Conservation (phyloP, 2,113 vertebrate genomes). For the Tautogolabrus adspersus region DNA sequence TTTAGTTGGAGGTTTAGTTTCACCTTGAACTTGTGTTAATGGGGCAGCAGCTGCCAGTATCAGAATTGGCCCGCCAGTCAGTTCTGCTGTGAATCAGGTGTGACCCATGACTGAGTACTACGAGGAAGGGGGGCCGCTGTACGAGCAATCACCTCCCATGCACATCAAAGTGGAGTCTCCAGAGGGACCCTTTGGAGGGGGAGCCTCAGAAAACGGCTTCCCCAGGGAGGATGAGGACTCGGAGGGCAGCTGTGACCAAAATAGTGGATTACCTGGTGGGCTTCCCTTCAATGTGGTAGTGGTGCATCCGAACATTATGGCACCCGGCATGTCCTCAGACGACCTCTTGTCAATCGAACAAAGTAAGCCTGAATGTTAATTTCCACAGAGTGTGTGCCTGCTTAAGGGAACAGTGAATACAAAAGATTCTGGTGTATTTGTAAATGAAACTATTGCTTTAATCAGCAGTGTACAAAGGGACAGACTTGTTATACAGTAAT, state of each 20-base stretch:
- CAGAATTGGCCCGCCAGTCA: slow-evolving; percentile 78
- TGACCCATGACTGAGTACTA: slow-evolving; percentile 88
- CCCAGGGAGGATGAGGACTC: slow-evolving; percentile 86
- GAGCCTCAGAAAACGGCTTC: slow-evolving; percentile 85
- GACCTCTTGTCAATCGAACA: slow-evolving; percentile 83
- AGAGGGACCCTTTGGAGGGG: slow-evolving; percentile 84
- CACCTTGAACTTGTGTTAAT: slow-evolving; percentile 63
- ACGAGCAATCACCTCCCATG: slow-evolving; percentile 88
- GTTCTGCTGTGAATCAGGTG: slow-evolving; percentile 77
- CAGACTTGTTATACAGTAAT: not conserved
- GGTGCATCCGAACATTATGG: slow-evolving; percentile 86
- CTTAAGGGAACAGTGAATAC: not conserved
- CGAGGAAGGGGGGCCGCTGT: slow-evolving; percentile 87
- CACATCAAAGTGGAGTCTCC: slow-evolving; percentile 89
- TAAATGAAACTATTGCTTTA: not conserved
- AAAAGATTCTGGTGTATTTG: not conserved
- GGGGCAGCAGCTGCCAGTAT: slow-evolving; percentile 66
- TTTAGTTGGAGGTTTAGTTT: slow-evolving; percentile 10
- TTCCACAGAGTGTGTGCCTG: not conserved
- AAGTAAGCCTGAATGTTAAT: slow-evolving; percentile 72
- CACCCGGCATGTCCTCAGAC: slow-evolving; percentile 83
- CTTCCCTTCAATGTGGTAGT: slow-evolving; percentile 88
- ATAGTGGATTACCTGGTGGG: slow-evolving; percentile 75
- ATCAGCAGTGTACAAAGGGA: not conserved
- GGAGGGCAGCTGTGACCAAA: slow-evolving; percentile 84